A percentile compares a stretch with the other conserved stretches of the same genome.
These are phyloP conservation scores for Lepidurus arcticus DNA, from an alignment of 1,140 invertebrate species.

Conservation along the genomic window DNA sequence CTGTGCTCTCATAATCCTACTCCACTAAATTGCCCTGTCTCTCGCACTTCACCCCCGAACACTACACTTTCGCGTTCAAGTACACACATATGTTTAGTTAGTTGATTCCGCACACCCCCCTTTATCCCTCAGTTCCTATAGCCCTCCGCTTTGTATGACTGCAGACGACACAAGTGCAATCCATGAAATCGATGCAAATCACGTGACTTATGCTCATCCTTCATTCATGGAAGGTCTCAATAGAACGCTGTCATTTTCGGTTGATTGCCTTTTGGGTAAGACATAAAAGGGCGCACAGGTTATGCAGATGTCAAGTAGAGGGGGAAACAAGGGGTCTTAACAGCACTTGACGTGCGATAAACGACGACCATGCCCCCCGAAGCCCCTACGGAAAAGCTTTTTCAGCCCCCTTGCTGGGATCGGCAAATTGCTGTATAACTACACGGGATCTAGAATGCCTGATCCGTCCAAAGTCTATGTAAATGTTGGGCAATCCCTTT, in stretches of 20 bases:
- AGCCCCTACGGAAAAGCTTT: too few species aligned
- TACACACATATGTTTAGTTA: too few species aligned
- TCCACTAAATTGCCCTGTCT: background rate
- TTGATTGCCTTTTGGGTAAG: background rate
- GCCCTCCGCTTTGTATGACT: background rate
- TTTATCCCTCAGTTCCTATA: background rate
- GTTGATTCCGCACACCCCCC: background rate
- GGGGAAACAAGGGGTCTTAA: background rate
- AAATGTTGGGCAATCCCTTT: background rate
- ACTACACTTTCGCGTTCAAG: too few species aligned
- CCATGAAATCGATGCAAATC: constrained; percentile 21
- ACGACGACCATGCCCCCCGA: background rate
- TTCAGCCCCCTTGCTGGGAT: too few species aligned
- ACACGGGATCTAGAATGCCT: background rate
- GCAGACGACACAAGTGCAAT: background rate
- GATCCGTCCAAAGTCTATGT: background rate
- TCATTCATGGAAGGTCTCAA: background rate
- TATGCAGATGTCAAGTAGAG: constrained; percentile 11
- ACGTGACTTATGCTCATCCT: constrained; percentile 7
- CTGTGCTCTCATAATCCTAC: too few species aligned
- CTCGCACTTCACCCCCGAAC: background rate
- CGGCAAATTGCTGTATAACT: background rate
- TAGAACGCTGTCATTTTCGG: constrained; percentile 19
- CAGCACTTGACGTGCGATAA: constrained; percentile 13
- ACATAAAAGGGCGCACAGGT: constrained; percentile 1